Conservation (phyloP, 2,888 invertebrate genomes). For the Phengaris alcon region DNA sequence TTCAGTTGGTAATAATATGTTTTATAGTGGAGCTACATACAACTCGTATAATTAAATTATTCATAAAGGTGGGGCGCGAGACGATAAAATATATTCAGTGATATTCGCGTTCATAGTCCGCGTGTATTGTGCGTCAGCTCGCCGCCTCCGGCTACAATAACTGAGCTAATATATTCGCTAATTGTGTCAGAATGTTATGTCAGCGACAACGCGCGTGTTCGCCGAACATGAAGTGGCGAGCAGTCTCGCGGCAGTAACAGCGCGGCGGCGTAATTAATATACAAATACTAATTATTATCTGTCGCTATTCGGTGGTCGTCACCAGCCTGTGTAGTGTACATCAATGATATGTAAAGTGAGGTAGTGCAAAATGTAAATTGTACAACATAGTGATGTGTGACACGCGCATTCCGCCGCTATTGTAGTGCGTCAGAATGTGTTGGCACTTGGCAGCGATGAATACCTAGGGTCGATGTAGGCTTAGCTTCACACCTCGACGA, state of each 20-base stretch:
- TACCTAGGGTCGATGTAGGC: too few species aligned
- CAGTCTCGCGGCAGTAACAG: neutral
- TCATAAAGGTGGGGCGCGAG: neutral
- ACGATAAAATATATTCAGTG: neutral
- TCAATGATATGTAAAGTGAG: neutral
- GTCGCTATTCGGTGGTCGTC: neutral
- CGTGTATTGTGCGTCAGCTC: neutral
- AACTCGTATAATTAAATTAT: neutral
- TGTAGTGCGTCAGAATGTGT: too few species aligned
- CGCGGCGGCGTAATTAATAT: neutral
- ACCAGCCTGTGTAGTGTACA: neutral
- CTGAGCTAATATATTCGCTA: constrained; percentile 8
- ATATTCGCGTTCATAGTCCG: neutral
- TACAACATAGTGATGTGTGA: neutral
- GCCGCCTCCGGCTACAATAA: neutral
- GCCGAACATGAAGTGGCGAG: neutral
- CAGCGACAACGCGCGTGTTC: neutral
- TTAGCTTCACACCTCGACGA: too few species aligned
- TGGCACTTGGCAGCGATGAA: too few species aligned
- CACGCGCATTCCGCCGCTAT: too few species aligned
- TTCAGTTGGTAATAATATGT: neutral
- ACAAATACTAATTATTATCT: neutral
- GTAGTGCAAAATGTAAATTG: neutral
- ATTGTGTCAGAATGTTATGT: neutral
- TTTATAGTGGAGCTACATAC: neutral